Evolutionary conservation across 2,797 vertebrate genomes (phyloP).

Genomic region (Eidolon dupreanum): DNA sequence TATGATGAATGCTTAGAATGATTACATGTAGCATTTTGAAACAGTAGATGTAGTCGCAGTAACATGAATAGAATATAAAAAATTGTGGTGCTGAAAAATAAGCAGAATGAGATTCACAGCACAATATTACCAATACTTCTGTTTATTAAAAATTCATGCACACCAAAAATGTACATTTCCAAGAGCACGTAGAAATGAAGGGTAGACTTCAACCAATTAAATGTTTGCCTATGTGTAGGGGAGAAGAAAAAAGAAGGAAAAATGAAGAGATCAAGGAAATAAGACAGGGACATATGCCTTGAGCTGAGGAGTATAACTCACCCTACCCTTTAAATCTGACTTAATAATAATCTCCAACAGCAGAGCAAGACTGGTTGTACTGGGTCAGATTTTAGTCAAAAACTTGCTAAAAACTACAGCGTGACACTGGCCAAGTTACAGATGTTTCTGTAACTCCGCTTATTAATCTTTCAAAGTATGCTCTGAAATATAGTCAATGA

Average conservation of each 20-base stretch:
- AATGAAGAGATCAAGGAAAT: not conserved
- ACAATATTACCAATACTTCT: slow-evolving; percentile 3
- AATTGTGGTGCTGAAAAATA: not conserved
- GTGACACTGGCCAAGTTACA: not conserved
- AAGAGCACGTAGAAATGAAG: not conserved
- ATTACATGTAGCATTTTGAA: not conserved
- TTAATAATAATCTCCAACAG: not conserved
- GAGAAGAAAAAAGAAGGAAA: not conserved
- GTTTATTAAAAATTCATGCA: not conserved
- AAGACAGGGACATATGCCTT: not conserved
- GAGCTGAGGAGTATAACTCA: slow-evolving; percentile 11
- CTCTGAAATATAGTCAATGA: slow-evolving; percentile 38
- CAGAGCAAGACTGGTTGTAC: not conserved
- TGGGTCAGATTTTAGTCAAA: not conserved
- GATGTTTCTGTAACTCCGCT: not conserved
- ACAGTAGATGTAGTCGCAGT: not conserved
- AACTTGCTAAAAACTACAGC: not conserved
- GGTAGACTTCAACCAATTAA: not conserved
- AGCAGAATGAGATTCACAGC: not conserved
- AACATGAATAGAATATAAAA: not conserved
- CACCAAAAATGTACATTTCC: not conserved
- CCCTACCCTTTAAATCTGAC: not conserved
- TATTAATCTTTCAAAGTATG: slow-evolving; percentile 11
- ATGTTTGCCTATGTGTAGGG: not conserved
- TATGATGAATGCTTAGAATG: not conserved